Conservation (phyloP, 2,888 invertebrate genomes). For the Sialis lutaria region DNA sequence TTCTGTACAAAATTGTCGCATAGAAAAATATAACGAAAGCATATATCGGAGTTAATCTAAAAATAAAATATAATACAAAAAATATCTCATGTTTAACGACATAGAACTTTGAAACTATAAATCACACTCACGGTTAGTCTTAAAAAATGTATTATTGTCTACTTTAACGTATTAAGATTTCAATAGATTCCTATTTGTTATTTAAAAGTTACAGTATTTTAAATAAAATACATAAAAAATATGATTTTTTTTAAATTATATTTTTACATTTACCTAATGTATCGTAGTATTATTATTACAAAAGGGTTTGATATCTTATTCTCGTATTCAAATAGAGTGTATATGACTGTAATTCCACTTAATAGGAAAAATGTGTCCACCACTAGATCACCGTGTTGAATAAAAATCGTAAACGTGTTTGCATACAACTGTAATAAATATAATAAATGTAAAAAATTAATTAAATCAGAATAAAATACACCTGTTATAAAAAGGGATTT, state of each 20-base stretch:
- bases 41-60: constrained; percentile 34
- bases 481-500: too few species aligned
- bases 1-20: constrained; percentile 32
- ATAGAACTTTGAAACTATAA: too few species aligned
- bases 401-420: too few species aligned
- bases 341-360: constrained; percentile 38
- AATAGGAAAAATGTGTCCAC: constrained; percentile 47
- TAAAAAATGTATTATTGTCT: background rate
- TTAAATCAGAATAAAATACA: too few species aligned
- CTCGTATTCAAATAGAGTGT: constrained; percentile 26
- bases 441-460: too few species aligned
- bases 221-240: too few species aligned
- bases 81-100: background rate
- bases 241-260: too few species aligned
- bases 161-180: too few species aligned
- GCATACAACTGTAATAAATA: too few species aligned
- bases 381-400: constrained; percentile 36
- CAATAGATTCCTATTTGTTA: too few species aligned
- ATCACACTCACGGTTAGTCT: background rate
- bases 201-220: background rate
- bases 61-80: constrained; percentile 12
- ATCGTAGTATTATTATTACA: constrained; percentile 35
- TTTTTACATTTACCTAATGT: constrained; percentile 43
- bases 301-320: constrained; percentile 27
- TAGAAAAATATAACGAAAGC: constrained; percentile 38